Conservation (phyloP, 2,888 invertebrate genomes). For the Conchocele bisecta region DNA sequence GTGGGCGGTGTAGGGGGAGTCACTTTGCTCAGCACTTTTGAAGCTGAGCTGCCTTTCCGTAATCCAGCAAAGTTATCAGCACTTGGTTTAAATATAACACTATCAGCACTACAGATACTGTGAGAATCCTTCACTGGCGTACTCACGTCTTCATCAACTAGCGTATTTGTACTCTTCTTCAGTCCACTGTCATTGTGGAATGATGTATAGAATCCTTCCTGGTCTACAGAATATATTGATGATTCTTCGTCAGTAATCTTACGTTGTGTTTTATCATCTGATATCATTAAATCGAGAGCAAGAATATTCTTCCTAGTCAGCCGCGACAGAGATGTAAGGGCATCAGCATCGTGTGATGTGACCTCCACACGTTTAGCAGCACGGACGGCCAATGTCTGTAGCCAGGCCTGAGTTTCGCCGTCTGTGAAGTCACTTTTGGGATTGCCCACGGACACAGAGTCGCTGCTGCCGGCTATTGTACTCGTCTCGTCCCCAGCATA, state of each 20-base stretch:
- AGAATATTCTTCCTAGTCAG: conserved; percentile 74
- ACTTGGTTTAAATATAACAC: conserved; percentile 68
- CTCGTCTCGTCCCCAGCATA: conserved; percentile 71
- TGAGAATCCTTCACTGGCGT: conserved; percentile 67
- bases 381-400: conserved; percentile 71
- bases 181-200: conserved; percentile 98
- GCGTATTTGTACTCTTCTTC: conserved; percentile 69
- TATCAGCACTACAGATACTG: conserved; percentile 70
- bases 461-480: conserved; percentile 63
- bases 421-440: conserved; percentile 63
- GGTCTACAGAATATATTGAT: conserved; percentile 97
- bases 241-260: conserved; percentile 81
- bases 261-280: conserved; percentile 50
- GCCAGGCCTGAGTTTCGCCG: conserved; percentile 74
- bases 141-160: conserved; percentile 63
- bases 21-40: conserved; percentile 63
- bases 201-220: conserved; percentile 98
- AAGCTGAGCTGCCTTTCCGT: conserved; percentile 46
- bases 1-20: conserved; percentile 65
- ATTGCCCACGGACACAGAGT: conserved; percentile 61
- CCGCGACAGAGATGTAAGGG: conserved; percentile 64
- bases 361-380: conserved; percentile 71
- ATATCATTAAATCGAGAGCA: conserved; percentile 71
- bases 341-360: conserved; percentile 63
- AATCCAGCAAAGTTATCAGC: conserved; percentile 56